A percentile compares a stretch with the other conserved stretches of the same genome.
phyloP scores from a whole-genome alignment of 2,888 invertebrate species.

The Cryptus armator region DNA sequence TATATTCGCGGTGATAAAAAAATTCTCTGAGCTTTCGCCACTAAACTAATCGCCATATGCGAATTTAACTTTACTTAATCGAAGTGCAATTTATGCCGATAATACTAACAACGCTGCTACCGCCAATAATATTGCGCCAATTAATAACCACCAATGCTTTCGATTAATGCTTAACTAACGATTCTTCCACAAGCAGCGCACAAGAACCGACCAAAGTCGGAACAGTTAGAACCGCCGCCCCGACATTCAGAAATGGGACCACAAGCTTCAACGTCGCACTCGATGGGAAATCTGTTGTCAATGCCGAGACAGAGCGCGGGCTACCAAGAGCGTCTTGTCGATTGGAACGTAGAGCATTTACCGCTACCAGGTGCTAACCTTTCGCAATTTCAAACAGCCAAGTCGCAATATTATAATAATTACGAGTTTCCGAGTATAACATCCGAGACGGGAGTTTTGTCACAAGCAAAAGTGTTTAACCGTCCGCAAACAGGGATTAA shows the following conservation, averaged over 20 bases:
- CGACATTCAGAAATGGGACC: slow-evolving; percentile 74
- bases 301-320: slow-evolving; percentile 77
- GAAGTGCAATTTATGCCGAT: background rate
- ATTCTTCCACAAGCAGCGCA: slow-evolving; percentile 79
- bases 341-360: slow-evolving; percentile 79
- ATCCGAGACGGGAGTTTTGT: slow-evolving; percentile 54
- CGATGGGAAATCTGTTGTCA: slow-evolving; percentile 83
- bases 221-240: slow-evolving; percentile 81
- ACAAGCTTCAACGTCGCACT: slow-evolving; percentile 82
- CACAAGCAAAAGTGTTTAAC: slow-evolving; percentile 50
- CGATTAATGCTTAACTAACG: slow-evolving; percentile 82
- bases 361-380: slow-evolving; percentile 81
- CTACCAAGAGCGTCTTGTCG: slow-evolving; percentile 81
- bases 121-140: background rate
- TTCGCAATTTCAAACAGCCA: slow-evolving; percentile 66
- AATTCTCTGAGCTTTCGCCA: too few relatives aligned
- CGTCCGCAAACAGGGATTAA: slow-evolving; percentile 71
- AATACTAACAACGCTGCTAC: background rate
- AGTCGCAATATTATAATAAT: slow-evolving; percentile 69
- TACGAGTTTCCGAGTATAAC: slow-evolving; percentile 65
- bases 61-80: background rate
- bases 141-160: slow-evolving; percentile 69
- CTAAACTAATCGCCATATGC: background rate
- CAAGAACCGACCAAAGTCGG: slow-evolving; percentile 83
- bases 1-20: background rate